A percentile compares a stretch with the other conserved stretches of the same genome.
These are phyloP conservation scores for Smutsia temminckii DNA, from an alignment of 2,797 vertebrate genomes.

Conservation along the genomic window DNA sequence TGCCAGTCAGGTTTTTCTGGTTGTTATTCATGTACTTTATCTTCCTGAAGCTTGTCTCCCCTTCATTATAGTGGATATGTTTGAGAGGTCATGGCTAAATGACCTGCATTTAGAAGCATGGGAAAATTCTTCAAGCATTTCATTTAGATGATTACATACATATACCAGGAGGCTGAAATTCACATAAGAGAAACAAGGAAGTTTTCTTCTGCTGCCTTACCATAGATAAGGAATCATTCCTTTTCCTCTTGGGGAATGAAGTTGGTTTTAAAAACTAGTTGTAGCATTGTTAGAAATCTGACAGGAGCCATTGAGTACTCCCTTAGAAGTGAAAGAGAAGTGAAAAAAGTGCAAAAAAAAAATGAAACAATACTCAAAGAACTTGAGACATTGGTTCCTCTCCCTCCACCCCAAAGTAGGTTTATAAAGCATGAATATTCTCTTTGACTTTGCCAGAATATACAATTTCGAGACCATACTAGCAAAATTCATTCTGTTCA, in stretches of 20 bases:
- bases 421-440: neutral
- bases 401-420: neutral
- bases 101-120: constrained; percentile 58
- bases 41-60: constrained; percentile 60
- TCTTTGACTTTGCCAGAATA: constrained; percentile 12
- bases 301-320: neutral
- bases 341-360: constrained; percentile 28
- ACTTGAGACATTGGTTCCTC: neutral
- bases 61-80: constrained; percentile 58
- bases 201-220: neutral
- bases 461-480: neutral
- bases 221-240: neutral
- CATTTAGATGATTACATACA: constrained; percentile 68
- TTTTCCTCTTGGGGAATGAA: neutral
- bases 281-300: neutral
- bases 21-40: constrained; percentile 63
- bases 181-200: neutral
- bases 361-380: neutral
- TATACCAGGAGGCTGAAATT: constrained; percentile 4
- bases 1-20: constrained; percentile 77
- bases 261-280: neutral
- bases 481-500: neutral
- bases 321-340: neutral
- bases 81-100: constrained; percentile 58
- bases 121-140: constrained; percentile 67